Base-by-base conservation (phyloP, 2,113 vertebrate species). In the Elephantulus edwardii region DNA sequence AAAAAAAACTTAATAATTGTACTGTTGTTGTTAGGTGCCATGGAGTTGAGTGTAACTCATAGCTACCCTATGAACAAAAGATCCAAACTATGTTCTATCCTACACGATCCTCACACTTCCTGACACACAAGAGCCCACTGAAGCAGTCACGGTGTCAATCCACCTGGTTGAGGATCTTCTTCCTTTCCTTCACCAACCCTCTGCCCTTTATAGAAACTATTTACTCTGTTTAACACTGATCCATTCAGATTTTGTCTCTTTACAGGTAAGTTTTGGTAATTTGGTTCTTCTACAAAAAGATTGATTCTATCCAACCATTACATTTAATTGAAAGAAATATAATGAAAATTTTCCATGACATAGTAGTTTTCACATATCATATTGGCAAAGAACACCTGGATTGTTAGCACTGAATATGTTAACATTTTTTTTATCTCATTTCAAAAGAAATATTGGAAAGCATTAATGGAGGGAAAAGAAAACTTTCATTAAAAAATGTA, bases 391-490 rank as follows among this genome's bases (percentile, higher is more conserved):
- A 85, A 35, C 9, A 79, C 3, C 77, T n/a, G n/a, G 28, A 77
- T 48, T 54, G 30, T n/a, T n/a, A n/a, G 88, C 52, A 54, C n/a
- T 66, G 54, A 95, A 90, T 66, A 46, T 4, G 35, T 77, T 40
- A 84, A 86, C 22, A 26, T 64, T 62, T 26, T 83, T 62, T 90
- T 86, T 86, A 60, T 86, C 79, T 71, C 75, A 46, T 24, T n/a
- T 14, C 76, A 92, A 92, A 92, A 44, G 42, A 66, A 83, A 86
- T 80, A 11, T 46, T 11, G 50, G 75, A 54, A 93, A 79, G 54
- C 68, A 28, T 89, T 89, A 46, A 26, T 35, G n/a, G n/a, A 8
- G 42, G 71, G 42, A 24, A 92, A 86, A 79, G 26, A 20, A 35
- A 83, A 89, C 44, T 40, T 75, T 38, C 12, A 88, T 35, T n/a